Evolutionary conservation across 2,113 vertebrate genomes (phyloP).

Genomic region (Gracilinanus agilis): DNA sequence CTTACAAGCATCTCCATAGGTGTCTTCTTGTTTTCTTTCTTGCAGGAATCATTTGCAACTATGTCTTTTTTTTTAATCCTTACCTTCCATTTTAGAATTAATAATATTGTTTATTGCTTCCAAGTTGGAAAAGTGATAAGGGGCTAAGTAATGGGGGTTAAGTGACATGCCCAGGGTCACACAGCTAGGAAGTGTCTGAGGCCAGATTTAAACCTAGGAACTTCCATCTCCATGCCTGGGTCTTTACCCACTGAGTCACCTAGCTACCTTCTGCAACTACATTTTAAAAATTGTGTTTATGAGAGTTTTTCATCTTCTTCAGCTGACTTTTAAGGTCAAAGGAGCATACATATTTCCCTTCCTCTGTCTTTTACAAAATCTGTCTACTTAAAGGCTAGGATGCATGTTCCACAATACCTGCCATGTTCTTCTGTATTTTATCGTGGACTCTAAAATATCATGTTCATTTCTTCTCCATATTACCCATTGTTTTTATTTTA

Average conservation of each 20-base stretch:
- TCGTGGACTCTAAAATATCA: background rate
- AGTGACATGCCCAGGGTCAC: no score
- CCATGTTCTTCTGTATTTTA: background rate
- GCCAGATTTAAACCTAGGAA: no score
- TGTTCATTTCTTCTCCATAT: background rate
- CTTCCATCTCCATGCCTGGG: no score
- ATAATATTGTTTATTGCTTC: no score
- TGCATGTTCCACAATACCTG: background rate
- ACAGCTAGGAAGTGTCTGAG: no score
- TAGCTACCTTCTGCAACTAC: no score
- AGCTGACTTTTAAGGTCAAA: background rate
- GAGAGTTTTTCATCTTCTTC: background rate
- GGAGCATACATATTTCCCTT: background rate
- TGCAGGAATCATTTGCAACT: background rate
- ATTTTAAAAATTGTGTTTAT: background rate
- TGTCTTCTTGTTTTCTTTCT: background rate
- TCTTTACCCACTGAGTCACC: no score
- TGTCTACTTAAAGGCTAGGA: background rate
- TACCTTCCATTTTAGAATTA: no score
- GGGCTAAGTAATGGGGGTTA: no score
- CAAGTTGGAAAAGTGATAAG: no score
- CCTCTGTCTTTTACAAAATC: background rate
- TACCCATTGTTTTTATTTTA: background rate
- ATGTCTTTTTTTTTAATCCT: background rate
- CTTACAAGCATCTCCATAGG: background rate